Evolutionary conservation across 1,140 invertebrate genomes (phyloP).

Genomic region (Aphelinus atriplicis): DNA sequence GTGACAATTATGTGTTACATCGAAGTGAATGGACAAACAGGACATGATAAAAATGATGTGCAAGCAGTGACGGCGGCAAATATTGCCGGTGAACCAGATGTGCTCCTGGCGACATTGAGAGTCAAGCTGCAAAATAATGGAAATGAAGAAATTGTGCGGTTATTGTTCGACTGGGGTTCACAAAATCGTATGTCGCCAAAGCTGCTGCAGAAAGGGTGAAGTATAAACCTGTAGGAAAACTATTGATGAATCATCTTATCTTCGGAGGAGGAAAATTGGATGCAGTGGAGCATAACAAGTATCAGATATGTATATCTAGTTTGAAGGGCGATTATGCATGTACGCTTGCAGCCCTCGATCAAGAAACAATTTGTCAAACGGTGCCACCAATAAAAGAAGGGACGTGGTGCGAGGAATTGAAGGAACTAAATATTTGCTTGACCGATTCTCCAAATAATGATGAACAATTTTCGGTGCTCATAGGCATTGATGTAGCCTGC

Average conservation of each 20-base stretch:
- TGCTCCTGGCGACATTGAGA: conserved; percentile 35
- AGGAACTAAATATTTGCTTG: conserved; percentile 36
- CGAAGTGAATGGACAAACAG: no score
- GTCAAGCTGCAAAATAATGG: conserved; percentile 9
- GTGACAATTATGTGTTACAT: no score
- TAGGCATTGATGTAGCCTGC: conserved; percentile 50
- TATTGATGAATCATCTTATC: conserved; percentile 25
- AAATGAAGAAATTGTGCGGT: not conserved
- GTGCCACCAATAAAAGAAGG: not conserved
- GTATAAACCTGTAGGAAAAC: not conserved
- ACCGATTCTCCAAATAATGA: conserved; percentile 31
- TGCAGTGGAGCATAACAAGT: conserved; percentile 26
- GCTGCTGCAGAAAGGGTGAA: not conserved
- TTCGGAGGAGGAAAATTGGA: conserved; percentile 30
- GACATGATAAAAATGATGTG: no score
- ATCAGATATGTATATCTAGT: conserved; percentile 20
- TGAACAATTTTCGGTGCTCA: conserved; percentile 43
- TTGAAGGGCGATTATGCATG: conserved; percentile 32
- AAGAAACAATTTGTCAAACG: conserved; percentile 38
- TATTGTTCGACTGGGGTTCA: not conserved
- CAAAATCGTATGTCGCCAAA: not conserved
- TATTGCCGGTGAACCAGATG: conserved; percentile 13
- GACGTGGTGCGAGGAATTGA: conserved; percentile 31
- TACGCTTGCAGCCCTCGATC: conserved; percentile 39
- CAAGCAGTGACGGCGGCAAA: not conserved